Conservation (phyloP, 2,888 invertebrate species). For the Tricholauxania praeusta region DNA sequence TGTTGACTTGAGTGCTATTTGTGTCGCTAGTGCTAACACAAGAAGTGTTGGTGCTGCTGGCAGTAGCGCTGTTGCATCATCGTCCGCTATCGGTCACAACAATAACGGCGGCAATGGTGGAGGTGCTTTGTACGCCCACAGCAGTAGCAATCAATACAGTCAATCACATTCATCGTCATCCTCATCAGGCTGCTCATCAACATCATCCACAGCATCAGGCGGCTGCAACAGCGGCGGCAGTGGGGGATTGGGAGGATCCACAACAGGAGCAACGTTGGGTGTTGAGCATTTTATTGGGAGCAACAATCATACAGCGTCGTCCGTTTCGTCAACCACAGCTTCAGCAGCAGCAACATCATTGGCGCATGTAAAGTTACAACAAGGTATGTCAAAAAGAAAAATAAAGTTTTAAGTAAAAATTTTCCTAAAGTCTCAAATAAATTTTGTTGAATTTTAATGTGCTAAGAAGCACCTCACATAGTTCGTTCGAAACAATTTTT, state of each 20-base stretch:
- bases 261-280: slow-evolving; percentile 46
- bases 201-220: slow-evolving; percentile 53
- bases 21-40: not conserved
- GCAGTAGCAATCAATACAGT: slow-evolving; percentile 63
- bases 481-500: no score
- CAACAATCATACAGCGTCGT: slow-evolving; percentile 47
- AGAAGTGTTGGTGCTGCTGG: not conserved
- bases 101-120: slow-evolving; percentile 62
- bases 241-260: slow-evolving; percentile 34
- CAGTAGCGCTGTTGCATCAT: slow-evolving; percentile 61
- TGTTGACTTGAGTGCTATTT: not conserved
- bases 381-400: slow-evolving; percentile 33
- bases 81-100: slow-evolving; percentile 27
- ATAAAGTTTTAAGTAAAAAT: no score
- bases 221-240: slow-evolving; percentile 47
- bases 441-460: no score
- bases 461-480: no score
- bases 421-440: no score
- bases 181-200: slow-evolving; percentile 51
- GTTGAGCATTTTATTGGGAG: slow-evolving; percentile 53
- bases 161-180: slow-evolving; percentile 51
- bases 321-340: slow-evolving; percentile 40
- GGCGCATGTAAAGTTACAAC: slow-evolving; percentile 41
- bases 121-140: slow-evolving; percentile 64
- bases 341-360: slow-evolving; percentile 37